These are phyloP conservation scores for Tinea trinotella DNA, from an alignment of 2,888 invertebrate species.

Conservation along the genomic window DNA sequence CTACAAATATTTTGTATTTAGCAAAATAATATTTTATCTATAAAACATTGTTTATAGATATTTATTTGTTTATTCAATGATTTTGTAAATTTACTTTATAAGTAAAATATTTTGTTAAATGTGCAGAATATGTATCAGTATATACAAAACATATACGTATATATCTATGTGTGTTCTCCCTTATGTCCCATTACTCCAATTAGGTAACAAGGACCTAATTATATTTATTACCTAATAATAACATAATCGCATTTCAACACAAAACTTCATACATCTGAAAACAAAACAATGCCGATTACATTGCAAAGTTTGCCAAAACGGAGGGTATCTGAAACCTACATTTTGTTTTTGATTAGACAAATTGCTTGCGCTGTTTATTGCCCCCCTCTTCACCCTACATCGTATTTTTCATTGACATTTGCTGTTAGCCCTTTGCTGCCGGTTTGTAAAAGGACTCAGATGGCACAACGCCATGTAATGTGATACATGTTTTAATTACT, in stretches of 20 bases:
- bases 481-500: slow-evolving; percentile 15
- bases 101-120: too few relatives aligned
- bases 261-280: slow-evolving; percentile 31
- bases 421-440: slow-evolving; percentile 14
- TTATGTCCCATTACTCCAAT: too few relatives aligned
- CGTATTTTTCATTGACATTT: slow-evolving; percentile 18
- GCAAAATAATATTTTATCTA: too few relatives aligned
- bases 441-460: slow-evolving; percentile 12
- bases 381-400: slow-evolving; percentile 31
- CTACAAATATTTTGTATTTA: too few relatives aligned
- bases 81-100: too few relatives aligned
- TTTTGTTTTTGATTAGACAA: slow-evolving; percentile 71
- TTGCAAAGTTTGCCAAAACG: slow-evolving; percentile 18
- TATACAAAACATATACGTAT: too few relatives aligned
- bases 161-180: too few relatives aligned
- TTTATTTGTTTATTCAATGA: too few relatives aligned
- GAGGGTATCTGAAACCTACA: slow-evolving; percentile 38
- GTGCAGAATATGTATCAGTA: too few relatives aligned
- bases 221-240: too few relatives aligned
- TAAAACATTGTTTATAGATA: too few relatives aligned
- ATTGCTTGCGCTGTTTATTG: slow-evolving; percentile 65
- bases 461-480: slow-evolving; percentile 3
- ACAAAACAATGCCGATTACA: slow-evolving; percentile 43
- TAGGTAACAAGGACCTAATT: too few relatives aligned
- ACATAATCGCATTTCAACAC: neutral